Evolutionary conservation across 2,113 vertebrate species (phyloP), one percentile per base, ranked within the genome.

Genomic region (Abramis brama): DNA sequence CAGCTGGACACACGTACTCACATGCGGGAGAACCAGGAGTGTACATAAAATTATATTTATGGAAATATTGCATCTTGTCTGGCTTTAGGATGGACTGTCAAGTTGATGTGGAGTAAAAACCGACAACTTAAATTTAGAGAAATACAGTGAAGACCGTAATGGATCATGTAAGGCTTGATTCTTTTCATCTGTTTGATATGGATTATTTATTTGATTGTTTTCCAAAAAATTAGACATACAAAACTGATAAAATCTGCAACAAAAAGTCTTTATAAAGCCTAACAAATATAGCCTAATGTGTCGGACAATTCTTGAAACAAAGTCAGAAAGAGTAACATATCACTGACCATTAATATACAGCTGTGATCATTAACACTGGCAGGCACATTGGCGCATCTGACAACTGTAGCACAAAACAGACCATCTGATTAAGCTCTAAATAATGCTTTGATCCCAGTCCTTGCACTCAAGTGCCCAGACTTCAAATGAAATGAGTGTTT

Each of bases 311-410:
- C 57, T 45, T 52, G 1, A 30, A 81, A 81, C 59, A 59, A 86
- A 86, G 75, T 27, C 84, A 79, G 23, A 60, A 74, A 15, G 23
- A 27, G 30, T 17, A 74, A 50, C n/a, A 76, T 36, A 80, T 68
- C 19, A 30, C 71, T 70, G 15, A 27, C 45, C 85, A 88, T 83
- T 80, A 45, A 71, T 66, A 23, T 79, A 50, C 85, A 84, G 76
- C 82, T 86, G 84, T 64, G 87, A 79, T 75, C 19, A 47, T 86
- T 59, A 86, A 36, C 77, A 70, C 50, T 76, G 43, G 43, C 68
- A 62, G 71, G 30, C 77, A 36, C 71, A 70, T 52, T 60, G 73
- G 77, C 47, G 75, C 79, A 66, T 86, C 79, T 81, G 73, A 82
- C 7, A 13, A 86, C 30, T 66, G 43, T 57, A 55, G 79, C 12